These are phyloP conservation scores for Argyresthia albistria DNA, from an alignment of 2,888 invertebrate species.

Conservation along the genomic window DNA sequence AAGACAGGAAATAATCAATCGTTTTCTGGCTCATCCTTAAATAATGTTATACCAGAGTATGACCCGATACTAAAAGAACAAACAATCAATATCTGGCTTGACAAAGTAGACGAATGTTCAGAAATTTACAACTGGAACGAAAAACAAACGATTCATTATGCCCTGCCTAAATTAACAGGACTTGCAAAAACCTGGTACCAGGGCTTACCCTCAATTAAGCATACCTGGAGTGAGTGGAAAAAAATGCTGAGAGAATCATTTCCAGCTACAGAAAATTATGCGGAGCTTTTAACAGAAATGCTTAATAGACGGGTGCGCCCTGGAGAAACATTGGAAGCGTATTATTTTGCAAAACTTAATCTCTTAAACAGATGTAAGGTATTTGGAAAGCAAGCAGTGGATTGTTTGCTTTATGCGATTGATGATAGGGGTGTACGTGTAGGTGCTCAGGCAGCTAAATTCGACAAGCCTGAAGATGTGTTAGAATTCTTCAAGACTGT, in stretches of 20 bases:
- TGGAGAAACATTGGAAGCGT: conserved; percentile 11
- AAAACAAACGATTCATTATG: too few species aligned
- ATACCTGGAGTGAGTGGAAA: conserved; percentile 15
- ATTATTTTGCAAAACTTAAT: not conserved
- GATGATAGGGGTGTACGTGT: conserved; percentile 13
- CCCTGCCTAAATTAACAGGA: too few species aligned
- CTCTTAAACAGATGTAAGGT: conserved; percentile 12
- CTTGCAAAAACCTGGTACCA: too few species aligned
- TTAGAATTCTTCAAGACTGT: conserved; percentile 12
- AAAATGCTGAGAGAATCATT: conserved; percentile 12
- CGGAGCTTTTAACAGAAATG: conserved; percentile 13
- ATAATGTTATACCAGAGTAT: too few species aligned
- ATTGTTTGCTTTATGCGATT: conserved; percentile 13
- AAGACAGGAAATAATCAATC: too few species aligned
- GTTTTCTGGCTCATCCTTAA: too few species aligned
- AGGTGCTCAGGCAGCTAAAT: conserved; percentile 15
- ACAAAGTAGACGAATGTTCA: too few species aligned
- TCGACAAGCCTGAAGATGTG: conserved; percentile 11
- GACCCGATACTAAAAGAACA: too few species aligned
- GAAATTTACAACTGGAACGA: too few species aligned
- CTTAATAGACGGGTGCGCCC: conserved; percentile 8
- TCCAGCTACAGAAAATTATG: conserved; percentile 13
- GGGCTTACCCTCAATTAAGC: too few species aligned
- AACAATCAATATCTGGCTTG: too few species aligned
- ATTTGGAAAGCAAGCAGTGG: conserved; percentile 12